Base-by-base conservation (phyloP, 2,797 vertebrate genomes). In the Bucorvus abyssinicus region DNA sequence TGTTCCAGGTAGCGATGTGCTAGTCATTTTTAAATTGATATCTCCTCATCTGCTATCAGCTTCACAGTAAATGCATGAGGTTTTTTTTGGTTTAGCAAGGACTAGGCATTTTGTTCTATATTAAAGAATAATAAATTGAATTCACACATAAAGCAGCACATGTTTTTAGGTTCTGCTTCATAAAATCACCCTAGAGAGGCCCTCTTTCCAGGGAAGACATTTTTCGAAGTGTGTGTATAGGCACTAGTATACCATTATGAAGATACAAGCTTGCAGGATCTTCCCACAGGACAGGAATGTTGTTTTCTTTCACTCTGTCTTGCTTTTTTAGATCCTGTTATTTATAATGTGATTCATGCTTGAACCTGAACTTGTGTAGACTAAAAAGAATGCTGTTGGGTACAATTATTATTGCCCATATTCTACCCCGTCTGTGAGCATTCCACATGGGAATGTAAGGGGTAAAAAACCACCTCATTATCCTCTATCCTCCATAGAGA, bases 331-430 rank as follows among this genome's bases (percentile, higher is more conserved):
- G 42, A 50, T 57, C 90, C 18, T 64, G 22, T 85, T 96, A 90
- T 92, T 95, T 94, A 78, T 88, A 91, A 91, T 69, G 70, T 75
- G 61, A 75, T 78, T 91, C 76, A 67, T 60, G 38, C 63, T 77
- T 84, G 50, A 77, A 12, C 56, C 49, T 93, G 80, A 94, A 93
- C 49, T 14, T 21, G 24, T 52, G 38, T 49, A 94, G 56, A 52
- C 70, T 56, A 59, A 50, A 77, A 87, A 67, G 27, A 38, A 20
- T 71, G n/a, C 27, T 89, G n/a, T 23, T 82, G 2, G 2, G 3
- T 70, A 55, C 56, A 82, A 74, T 77, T 89, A 77, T 80, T 92
- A 53, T 67, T 77, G 40, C 38, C n/a, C 19, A 45, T 83, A 87
- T 87, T 82, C 71, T 85, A 29, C 73, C 42, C 68, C 87, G 53